Percentiles rank a stretch among this genome's conserved stretches.
Evolutionary conservation across 2,113 vertebrate species (phyloP).

Genomic region (Anseranas semipalmata): DNA sequence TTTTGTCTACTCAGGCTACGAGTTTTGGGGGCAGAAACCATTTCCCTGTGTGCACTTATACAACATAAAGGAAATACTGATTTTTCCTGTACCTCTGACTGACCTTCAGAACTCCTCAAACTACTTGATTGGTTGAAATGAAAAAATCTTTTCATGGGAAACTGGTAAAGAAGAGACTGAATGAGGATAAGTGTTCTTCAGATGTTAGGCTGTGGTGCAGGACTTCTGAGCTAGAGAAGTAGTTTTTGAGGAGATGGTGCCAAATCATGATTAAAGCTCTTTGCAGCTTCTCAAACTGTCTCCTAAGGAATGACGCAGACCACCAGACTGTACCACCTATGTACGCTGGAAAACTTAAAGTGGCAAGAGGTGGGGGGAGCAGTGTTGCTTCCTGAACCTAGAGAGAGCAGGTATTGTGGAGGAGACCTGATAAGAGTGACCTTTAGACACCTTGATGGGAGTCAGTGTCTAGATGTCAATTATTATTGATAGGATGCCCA

Average conservation of each 20-base stretch:
- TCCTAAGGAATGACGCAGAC: not conserved
- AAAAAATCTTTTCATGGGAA: not conserved
- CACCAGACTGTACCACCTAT: not conserved
- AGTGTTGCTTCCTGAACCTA: not conserved
- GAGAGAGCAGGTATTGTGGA: not conserved
- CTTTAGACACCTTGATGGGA: not conserved
- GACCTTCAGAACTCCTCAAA: not conserved
- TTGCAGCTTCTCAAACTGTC: not conserved
- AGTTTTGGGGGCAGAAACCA: not conserved
- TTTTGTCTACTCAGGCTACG: not conserved
- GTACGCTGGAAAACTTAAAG: not conserved
- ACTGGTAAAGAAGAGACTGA: not conserved
- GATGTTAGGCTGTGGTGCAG: not conserved
- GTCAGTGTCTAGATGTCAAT: not conserved
- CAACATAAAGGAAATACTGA: not conserved
- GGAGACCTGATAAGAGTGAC: not conserved
- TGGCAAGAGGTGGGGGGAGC: accelerated
- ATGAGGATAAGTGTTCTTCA: not conserved
- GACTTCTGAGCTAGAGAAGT: not conserved
- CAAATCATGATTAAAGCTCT: not conserved
- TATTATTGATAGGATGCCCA: not conserved
- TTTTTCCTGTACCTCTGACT: not conserved
- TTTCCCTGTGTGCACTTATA: not conserved
- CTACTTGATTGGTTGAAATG: not conserved
- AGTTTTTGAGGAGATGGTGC: not conserved